Conservation (phyloP, 2,888 invertebrate species). For the Choristoneura rosaceana region DNA sequence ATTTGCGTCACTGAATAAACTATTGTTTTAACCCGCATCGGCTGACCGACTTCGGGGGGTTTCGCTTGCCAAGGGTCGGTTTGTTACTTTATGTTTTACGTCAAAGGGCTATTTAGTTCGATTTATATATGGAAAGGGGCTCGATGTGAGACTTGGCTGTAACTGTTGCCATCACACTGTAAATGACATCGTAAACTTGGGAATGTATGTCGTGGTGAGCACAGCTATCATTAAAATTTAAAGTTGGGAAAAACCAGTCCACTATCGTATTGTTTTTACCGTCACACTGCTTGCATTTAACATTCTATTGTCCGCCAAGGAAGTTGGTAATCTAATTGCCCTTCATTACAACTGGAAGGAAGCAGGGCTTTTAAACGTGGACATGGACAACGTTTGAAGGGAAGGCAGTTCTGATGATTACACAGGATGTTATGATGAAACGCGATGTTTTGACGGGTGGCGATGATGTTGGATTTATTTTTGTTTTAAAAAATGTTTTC, state of each 20-base stretch:
- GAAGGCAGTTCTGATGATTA: constrained; percentile 19
- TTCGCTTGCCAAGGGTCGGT: constrained; percentile 3
- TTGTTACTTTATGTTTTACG: constrained; percentile 7
- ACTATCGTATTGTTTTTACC: constrained; percentile 50
- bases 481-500: neutral
- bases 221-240: neutral
- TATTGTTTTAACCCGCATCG: constrained; percentile 23
- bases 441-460: neutral
- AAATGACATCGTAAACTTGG: neutral
- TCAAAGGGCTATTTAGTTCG: constrained; percentile 21
- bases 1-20: constrained; percentile 6
- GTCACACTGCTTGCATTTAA: constrained; percentile 65
- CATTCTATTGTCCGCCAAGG: constrained; percentile 75
- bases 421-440: constrained; percentile 4
- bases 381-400: constrained; percentile 62
- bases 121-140: constrained; percentile 12
- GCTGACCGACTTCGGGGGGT: constrained; percentile 10
- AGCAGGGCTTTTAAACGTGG: constrained; percentile 65
- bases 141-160: constrained; percentile 27
- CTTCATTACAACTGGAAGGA: constrained; percentile 67
- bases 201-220: neutral
- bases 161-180: constrained; percentile 9
- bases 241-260: neutral
- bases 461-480: neutral
- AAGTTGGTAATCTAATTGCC: constrained; percentile 73